Conservation (phyloP, 92 coral and sea anemone genomes). For the Isaurus tuberculatus region DNA sequence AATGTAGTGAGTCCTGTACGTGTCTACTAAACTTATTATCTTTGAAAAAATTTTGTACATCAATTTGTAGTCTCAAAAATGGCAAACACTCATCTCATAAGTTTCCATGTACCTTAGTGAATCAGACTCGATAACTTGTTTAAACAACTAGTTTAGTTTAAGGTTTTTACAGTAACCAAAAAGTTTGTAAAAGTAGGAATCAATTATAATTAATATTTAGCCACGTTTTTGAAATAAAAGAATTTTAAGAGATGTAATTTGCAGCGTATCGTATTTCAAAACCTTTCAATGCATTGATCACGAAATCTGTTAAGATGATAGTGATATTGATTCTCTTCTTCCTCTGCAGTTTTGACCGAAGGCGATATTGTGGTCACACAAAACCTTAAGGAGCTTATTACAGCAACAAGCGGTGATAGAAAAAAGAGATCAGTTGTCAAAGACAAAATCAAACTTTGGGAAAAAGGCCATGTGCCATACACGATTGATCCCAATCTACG, state of each 20-base stretch:
- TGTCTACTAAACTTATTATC: not conserved
- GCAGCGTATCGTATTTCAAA: not conserved
- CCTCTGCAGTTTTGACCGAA: slow-evolving; percentile 10
- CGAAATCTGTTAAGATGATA: not conserved
- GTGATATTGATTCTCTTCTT: not conserved
- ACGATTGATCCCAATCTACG: slow-evolving; percentile 25
- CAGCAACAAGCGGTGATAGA: slow-evolving; percentile 31
- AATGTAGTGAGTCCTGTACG: not conserved
- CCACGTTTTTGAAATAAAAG: too few species aligned
- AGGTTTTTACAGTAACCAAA: too few species aligned
- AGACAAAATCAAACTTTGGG: slow-evolving; percentile 37
- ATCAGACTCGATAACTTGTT: too few species aligned
- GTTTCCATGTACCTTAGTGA: not conserved
- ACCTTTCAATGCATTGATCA: not conserved
- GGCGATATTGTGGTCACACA: slow-evolving; percentile 41
- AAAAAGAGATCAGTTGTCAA: slow-evolving; percentile 13
- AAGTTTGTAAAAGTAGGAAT: not conserved
- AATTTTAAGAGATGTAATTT: not conserved
- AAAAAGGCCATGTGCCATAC: slow-evolving; percentile 33
- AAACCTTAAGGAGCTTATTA: slow-evolving; percentile 32
- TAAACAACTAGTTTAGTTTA: too few species aligned
- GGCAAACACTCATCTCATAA: not conserved
- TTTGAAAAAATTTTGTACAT: too few species aligned
- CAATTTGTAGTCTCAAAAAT: not conserved
- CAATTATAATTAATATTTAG: too few species aligned